Percentiles rank a stretch among this genome's conserved stretches.
Evolutionary conservation across 2,797 vertebrate genomes (phyloP).

Genomic region (Sebastes matsubarae): DNA sequence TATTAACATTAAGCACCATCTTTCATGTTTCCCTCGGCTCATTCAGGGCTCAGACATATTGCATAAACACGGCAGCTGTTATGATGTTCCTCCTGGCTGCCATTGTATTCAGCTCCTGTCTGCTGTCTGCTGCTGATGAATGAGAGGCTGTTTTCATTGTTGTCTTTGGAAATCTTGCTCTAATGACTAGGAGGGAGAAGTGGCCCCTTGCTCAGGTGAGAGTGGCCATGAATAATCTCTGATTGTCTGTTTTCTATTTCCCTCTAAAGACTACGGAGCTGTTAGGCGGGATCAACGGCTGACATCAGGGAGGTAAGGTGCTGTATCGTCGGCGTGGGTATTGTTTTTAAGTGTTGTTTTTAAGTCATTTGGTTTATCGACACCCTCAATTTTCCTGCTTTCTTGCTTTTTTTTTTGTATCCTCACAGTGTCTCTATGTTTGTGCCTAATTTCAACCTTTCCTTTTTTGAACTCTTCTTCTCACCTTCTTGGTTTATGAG

Average conservation of each 20-base stretch:
- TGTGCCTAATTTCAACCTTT: not conserved
- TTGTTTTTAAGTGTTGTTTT: not conserved
- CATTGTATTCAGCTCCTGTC: constrained; percentile 14
- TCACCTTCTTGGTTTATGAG: not conserved
- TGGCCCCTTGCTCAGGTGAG: constrained; percentile 23
- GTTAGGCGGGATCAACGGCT: not conserved
- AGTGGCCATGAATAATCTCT: constrained; percentile 67
- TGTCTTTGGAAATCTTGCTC: constrained; percentile 40
- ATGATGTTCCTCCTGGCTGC: constrained; percentile 4
- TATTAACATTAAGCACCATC: constrained; percentile 44
- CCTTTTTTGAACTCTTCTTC: not conserved
- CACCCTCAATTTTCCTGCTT: not conserved
- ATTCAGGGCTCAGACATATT: constrained; percentile 29
- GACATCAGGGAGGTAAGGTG: constrained; percentile 22
- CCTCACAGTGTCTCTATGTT: not conserved
- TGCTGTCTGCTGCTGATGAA: constrained; percentile 19
- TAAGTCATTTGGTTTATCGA: not conserved
- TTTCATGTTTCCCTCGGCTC: constrained; percentile 12
- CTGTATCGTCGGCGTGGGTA: not conserved
- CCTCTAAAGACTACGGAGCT: constrained; percentile 8
- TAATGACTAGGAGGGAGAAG: constrained; percentile 40
- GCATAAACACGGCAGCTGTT: constrained; percentile 25
- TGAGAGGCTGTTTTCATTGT: constrained; percentile 42
- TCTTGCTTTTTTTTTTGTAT: not conserved
- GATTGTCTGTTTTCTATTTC: constrained; percentile 8